Evolutionary conservation across 2,113 vertebrate genomes (phyloP).

Genomic region (Myiopsitta monachus): DNA sequence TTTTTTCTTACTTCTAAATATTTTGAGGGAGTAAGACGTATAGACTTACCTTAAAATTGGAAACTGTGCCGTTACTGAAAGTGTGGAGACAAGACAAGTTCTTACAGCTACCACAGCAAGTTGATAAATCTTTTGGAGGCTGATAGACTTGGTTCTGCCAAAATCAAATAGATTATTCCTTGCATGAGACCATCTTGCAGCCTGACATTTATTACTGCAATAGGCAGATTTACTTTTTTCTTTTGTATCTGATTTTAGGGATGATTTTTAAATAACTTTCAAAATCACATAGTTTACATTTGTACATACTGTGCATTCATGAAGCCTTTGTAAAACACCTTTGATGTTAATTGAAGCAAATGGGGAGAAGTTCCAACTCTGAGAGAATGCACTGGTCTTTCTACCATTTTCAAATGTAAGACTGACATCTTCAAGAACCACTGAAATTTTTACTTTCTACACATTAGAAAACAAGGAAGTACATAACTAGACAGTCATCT

Average conservation of each 20-base stretch:
- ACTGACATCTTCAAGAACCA: neutral
- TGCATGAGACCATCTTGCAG: neutral
- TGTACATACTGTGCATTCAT: neutral
- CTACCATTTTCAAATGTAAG: neutral
- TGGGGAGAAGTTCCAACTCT: neutral
- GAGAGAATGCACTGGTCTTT: neutral
- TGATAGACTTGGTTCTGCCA: conserved; percentile 92
- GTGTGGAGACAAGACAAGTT: conserved; percentile 89
- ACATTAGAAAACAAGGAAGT: neutral
- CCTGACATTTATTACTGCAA: neutral
- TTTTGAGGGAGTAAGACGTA: neutral
- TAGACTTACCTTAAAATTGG: conserved; percentile 81
- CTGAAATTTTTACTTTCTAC: neutral
- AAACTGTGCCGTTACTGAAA: conserved; percentile 85
- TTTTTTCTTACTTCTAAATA: neutral
- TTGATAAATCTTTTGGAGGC: conserved; percentile 84
- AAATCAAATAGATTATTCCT: neutral
- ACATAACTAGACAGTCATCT: neutral
- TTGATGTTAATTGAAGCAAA: neutral
- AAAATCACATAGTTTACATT: neutral
- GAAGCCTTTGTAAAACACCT: neutral
- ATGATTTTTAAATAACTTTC: neutral
- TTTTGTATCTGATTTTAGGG: neutral
- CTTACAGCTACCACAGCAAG: conserved; percentile 90
- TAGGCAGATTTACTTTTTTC: neutral